Evolutionary conservation across 2,113 vertebrate species (phyloP), one percentile per base, ranked within the genome.

Genomic region (Craseonycteris thonglongyai): DNA sequence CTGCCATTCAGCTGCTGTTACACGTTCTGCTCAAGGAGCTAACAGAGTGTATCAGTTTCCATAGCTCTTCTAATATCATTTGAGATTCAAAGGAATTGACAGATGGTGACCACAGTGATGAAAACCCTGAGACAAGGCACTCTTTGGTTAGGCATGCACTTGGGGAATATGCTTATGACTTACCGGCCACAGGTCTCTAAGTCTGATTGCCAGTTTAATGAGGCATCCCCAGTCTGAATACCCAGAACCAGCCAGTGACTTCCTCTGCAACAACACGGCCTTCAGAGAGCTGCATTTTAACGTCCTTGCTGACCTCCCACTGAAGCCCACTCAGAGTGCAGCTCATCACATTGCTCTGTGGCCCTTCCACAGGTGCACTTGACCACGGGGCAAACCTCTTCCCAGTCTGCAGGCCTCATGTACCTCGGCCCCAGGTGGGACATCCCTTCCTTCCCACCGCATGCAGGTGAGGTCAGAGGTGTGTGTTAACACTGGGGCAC

Each of bases 61-160:
- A 61, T 3, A 28, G 40, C 21, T 74, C 54, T 80, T 90, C 13
- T 47, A 26, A 54, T 61, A 74, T 5, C n/a, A 9, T 15, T 68
- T 86, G 66, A 87, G 87, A 85, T 35, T 42, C 86, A 81, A 61
- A 90, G 81, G 59, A 76, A 56, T 40, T 76, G 54, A 82, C 66
- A 86, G n/a, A 75, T 15, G 6, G 22, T 75, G 74, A 75, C 18
- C 21, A 5, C 6, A 76, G 40, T 22, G 6, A n/a, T 28, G 13
- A 38, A 80, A 80, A 45, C 56, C 58, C 40, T 30, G 65, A 74
- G n/a, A 26, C n/a, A 86, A 42, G 35, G 42, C 8, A 51, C 6
- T 2, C 9, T 51, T 45, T 5, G 0, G 5, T 58, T 68, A 45
- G 68, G 40, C 51, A 45, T 30, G 42, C 54, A 28, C 30, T 35